phyloP scores from a whole-genome alignment of 2,113 vertebrate genomes.

The Neolamprologus modestus region DNA sequence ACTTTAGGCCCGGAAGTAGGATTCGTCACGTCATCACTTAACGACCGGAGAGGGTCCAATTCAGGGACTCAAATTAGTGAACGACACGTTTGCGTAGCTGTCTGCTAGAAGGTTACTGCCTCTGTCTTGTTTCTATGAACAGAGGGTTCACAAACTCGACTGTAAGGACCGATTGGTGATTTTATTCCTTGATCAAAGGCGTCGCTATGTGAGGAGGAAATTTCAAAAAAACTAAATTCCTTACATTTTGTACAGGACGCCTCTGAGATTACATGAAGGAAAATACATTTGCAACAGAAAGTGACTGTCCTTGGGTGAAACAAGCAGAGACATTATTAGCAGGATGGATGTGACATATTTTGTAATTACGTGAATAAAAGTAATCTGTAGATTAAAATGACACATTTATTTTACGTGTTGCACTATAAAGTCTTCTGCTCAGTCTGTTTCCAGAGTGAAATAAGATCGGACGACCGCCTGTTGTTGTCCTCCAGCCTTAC shows the following conservation, averaged over 20 bases:
- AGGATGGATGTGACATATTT: fast-evolving
- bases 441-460: background rate
- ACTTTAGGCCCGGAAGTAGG: fast-evolving
- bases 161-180: background rate
- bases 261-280: background rate
- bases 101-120: background rate
- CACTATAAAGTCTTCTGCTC: background rate
- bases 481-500: background rate
- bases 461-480: background rate
- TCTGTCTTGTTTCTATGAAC: background rate
- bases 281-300: background rate
- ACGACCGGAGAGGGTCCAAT: fast-evolving
- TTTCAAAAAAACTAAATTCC: background rate
- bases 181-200: background rate
- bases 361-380: background rate
- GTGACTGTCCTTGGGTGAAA: fast-evolving
- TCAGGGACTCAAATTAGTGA: background rate
- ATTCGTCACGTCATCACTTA: too few relatives aligned
- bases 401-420: background rate
- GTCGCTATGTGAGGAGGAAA: background rate
- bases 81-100: fast-evolving
- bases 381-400: background rate
- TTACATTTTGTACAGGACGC: background rate
- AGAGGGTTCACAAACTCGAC: background rate
- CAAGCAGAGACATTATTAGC: background rate